Conservation (phyloP, 2,113 vertebrate species). For the Rhinoptilus africanus region DNA sequence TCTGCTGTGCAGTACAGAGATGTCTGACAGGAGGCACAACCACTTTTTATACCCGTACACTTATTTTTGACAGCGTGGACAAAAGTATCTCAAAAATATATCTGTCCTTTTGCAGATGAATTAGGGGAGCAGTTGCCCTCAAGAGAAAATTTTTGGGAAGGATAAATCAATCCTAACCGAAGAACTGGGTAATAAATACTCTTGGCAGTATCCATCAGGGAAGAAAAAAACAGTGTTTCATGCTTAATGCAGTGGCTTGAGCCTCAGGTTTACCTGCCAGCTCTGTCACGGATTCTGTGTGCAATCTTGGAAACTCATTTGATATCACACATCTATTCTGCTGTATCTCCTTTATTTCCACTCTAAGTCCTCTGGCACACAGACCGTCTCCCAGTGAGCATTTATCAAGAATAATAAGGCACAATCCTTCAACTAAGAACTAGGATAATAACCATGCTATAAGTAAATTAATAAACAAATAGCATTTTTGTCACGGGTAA, state of each 20-base stretch:
- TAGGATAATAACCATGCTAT: neutral
- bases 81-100: neutral
- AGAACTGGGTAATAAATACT: neutral
- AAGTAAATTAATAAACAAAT: constrained; percentile 4
- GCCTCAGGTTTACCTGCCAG: neutral
- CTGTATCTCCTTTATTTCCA: neutral
- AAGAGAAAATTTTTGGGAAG: neutral
- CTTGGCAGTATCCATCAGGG: neutral
- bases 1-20: neutral
- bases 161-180: neutral
- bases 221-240: neutral
- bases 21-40: neutral
- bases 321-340: neutral
- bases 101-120: neutral
- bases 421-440: neutral
- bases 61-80: neutral
- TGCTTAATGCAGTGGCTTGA: neutral
- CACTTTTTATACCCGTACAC: neutral
- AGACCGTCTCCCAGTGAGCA: neutral
- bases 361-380: neutral
- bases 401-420: neutral
- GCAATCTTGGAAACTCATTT: neutral
- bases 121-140: neutral
- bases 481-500: neutral
- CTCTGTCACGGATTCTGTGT: neutral